Percentiles rank a stretch among this genome's conserved stretches.
Conservation (phyloP, 2,797 vertebrate species). For the Taenioides sp. region DNA sequence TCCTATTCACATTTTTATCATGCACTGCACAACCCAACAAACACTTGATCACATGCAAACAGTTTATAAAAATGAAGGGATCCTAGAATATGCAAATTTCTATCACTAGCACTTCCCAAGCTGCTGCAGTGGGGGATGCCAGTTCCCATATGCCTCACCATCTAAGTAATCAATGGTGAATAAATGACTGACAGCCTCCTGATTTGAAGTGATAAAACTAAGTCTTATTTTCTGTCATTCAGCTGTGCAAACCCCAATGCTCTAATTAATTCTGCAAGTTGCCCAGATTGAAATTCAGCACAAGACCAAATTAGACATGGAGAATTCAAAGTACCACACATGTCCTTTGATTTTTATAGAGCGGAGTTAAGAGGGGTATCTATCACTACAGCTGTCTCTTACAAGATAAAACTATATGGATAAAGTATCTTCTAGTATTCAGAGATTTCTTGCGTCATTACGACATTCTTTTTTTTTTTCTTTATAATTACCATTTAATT, state of each 20-base stretch:
- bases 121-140: neutral
- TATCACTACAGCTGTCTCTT: neutral
- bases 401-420: neutral
- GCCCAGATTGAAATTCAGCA: neutral
- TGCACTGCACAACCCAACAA: no score
- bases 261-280: neutral
- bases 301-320: neutral
- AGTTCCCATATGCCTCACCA: neutral
- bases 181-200: neutral
- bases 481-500: neutral
- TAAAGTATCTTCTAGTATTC: neutral
- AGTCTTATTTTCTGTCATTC: neutral
- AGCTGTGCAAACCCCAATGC: neutral
- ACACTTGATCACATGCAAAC: no score
- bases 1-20: no score
- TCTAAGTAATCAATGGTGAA: neutral
- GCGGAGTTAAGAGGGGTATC: neutral
- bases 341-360: neutral
- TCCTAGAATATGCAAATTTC: no score
- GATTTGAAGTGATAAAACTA: neutral
- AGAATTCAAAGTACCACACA: neutral
- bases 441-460: neutral
- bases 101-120: no score
- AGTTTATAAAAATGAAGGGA: no score
- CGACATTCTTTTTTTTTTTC: neutral